Evolutionary conservation across 2,113 vertebrate genomes (phyloP).

Genomic region (Ursus arctos): DNA sequence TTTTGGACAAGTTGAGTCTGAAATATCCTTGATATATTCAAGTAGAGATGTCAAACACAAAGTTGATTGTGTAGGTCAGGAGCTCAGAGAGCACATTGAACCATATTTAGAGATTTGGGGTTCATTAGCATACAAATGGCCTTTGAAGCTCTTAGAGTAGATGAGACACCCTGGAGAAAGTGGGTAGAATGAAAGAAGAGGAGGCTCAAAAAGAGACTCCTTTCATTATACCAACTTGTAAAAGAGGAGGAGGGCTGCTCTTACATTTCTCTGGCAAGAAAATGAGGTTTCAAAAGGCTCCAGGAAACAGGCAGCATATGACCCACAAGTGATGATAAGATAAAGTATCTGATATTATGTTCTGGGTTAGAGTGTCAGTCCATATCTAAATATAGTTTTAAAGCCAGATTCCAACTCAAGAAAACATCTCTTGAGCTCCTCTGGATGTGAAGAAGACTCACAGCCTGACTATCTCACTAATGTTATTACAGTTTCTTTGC

Average conservation of each 20-base stretch:
- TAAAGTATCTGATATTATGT: neutral
- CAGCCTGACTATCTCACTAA: constrained; percentile 40
- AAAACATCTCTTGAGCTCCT: constrained; percentile 21
- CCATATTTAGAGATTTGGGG: neutral
- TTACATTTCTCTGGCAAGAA: neutral
- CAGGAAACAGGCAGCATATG: constrained; percentile 18
- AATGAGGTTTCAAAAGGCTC: constrained; percentile 40
- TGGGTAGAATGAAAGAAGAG: neutral
- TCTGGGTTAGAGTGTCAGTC: neutral
- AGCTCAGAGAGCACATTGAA: neutral
- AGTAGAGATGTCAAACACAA: neutral
- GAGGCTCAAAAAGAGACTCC: neutral
- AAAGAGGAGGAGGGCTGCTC: neutral
- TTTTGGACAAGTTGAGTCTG: neutral
- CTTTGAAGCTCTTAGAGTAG: neutral
- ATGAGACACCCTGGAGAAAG: neutral
- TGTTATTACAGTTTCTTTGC: constrained; percentile 63
- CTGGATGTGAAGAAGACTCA: constrained; percentile 37
- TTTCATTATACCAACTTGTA: neutral
- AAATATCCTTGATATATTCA: constrained; percentile 20
- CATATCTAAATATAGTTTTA: constrained; percentile 38
- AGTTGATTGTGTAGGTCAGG: neutral
- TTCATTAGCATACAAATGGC: neutral
- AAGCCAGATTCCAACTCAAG: constrained; percentile 43
- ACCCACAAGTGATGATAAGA: constrained; percentile 10